Conservation (phyloP, 1,140 invertebrate species). For the Leguminivora glycinivorella region DNA sequence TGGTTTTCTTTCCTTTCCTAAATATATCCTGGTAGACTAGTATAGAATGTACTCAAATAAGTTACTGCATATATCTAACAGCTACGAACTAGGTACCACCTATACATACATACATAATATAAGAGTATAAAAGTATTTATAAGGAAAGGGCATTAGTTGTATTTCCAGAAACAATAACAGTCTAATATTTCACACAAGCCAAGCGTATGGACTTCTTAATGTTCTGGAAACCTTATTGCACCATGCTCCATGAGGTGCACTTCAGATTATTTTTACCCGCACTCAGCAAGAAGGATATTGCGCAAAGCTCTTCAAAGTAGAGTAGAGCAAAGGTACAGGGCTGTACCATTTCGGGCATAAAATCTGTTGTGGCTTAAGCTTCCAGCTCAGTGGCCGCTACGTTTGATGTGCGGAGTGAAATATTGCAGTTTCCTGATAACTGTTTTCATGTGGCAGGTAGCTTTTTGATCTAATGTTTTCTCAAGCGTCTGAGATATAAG, state of each 20-base stretch:
- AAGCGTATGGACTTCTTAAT: constrained; percentile 31
- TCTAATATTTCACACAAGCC: background rate
- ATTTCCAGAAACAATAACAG: background rate
- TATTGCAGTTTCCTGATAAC: constrained; percentile 55
- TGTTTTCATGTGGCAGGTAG: constrained; percentile 33
- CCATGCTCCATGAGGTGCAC: constrained; percentile 31
- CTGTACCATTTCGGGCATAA: constrained; percentile 38
- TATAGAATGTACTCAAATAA: too few species aligned
- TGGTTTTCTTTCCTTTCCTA: too few species aligned
- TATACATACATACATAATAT: too few species aligned
- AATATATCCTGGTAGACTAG: too few species aligned
- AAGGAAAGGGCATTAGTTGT: too few species aligned
- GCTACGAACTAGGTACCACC: too few species aligned
- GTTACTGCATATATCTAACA: too few species aligned
- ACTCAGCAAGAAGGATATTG: constrained; percentile 29
- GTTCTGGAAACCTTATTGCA: constrained; percentile 32
- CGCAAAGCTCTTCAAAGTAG: constrained; percentile 36
- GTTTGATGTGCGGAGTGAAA: constrained; percentile 67
- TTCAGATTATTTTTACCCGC: constrained; percentile 31
- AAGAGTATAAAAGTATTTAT: too few species aligned
- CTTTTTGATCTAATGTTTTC: constrained; percentile 34
- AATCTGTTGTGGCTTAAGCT: constrained; percentile 44
- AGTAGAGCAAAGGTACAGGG: constrained; percentile 26
- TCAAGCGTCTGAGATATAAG: background rate
- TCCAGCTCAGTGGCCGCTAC: constrained; percentile 58